Percentiles rank a stretch among this genome's conserved stretches.
Conservation (phyloP, 1,140 invertebrate species). For the Drosophila nigromelanica region DNA sequence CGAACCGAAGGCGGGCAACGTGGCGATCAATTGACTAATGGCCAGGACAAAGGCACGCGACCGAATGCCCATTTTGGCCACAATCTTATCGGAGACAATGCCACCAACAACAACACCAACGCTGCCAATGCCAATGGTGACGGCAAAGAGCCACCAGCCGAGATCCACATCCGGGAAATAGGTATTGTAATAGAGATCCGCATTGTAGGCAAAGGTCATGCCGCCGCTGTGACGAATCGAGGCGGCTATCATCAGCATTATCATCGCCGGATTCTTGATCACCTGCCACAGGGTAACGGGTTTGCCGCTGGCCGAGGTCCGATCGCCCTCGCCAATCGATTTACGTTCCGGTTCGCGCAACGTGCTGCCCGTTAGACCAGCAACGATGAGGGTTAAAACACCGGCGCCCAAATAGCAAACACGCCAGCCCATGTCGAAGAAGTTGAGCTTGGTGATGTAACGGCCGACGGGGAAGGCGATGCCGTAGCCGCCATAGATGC, state of each 20-base stretch:
- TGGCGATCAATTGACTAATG: slow-evolving; percentile 93
- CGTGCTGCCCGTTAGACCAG: slow-evolving; percentile 89
- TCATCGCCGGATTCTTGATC: slow-evolving; percentile 90
- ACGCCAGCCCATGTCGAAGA: slow-evolving; percentile 93
- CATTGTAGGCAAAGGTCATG: slow-evolving; percentile 95
- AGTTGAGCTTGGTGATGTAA: slow-evolving; percentile 91
- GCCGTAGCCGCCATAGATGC: slow-evolving; percentile 97
- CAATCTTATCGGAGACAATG: slow-evolving; percentile 94
- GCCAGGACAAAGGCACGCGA: slow-evolving; percentile 93
- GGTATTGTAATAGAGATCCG: slow-evolving; percentile 93
- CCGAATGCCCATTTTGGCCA: slow-evolving; percentile 93
- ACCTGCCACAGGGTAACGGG: slow-evolving; percentile 89
- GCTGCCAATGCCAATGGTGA: slow-evolving; percentile 93
- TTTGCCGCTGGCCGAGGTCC: slow-evolving; percentile 72
- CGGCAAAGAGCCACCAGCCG: slow-evolving; percentile 94
- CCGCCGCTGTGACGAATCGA: slow-evolving; percentile 96
- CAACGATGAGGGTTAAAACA: slow-evolving; percentile 91
- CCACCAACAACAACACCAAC: slow-evolving; percentile 95
- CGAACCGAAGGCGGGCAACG: slow-evolving; percentile 94
- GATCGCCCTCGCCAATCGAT: slow-evolving; percentile 88
- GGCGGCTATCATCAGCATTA: slow-evolving; percentile 93
- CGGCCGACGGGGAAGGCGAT: slow-evolving; percentile 95
- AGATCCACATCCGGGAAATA: slow-evolving; percentile 95
- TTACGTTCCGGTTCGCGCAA: slow-evolving; percentile 91
- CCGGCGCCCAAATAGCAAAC: slow-evolving; percentile 93